phyloP scores from a whole-genome alignment of 2,797 vertebrate genomes.

The Peromyscus attwateri region DNA sequence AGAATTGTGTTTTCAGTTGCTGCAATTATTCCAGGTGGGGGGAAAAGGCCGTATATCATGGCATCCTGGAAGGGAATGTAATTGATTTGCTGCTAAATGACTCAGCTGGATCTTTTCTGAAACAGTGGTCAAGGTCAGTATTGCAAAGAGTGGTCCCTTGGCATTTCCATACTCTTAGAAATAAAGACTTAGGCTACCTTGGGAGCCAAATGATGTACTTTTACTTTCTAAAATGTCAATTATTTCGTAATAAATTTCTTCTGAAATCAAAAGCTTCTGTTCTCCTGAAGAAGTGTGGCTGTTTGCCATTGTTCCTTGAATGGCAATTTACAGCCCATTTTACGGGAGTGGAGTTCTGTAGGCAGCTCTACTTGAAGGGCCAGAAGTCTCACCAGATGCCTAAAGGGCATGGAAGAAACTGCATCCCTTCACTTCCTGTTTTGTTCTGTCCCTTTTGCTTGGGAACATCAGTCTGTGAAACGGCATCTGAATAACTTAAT shows the following conservation, averaged over 20 bases:
- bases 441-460: neutral
- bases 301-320: neutral
- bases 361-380: neutral
- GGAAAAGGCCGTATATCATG: neutral
- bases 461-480: constrained; percentile 45
- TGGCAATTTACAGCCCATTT: neutral
- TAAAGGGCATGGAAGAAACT: constrained; percentile 31
- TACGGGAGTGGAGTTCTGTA: neutral
- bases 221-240: constrained; percentile 59
- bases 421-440: neutral
- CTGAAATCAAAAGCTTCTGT: constrained; percentile 51
- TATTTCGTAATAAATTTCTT: constrained; percentile 67
- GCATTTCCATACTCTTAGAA: constrained; percentile 39
- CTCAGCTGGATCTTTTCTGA: constrained; percentile 50
- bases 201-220: constrained; percentile 43
- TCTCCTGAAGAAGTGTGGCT: neutral
- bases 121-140: constrained; percentile 55
- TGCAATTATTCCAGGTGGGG: constrained; percentile 2
- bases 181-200: constrained; percentile 6
- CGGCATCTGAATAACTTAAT: constrained; percentile 71
- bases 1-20: constrained; percentile 39
- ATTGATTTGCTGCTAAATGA: constrained; percentile 57
- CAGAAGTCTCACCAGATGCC: neutral
- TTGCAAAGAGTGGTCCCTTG: constrained; percentile 45
- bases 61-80: constrained; percentile 15